Percentiles rank a stretch among this genome's conserved stretches.
Evolutionary conservation across 1,140 invertebrate genomes (phyloP).

Genomic region (Hesperophylax magnus): DNA sequence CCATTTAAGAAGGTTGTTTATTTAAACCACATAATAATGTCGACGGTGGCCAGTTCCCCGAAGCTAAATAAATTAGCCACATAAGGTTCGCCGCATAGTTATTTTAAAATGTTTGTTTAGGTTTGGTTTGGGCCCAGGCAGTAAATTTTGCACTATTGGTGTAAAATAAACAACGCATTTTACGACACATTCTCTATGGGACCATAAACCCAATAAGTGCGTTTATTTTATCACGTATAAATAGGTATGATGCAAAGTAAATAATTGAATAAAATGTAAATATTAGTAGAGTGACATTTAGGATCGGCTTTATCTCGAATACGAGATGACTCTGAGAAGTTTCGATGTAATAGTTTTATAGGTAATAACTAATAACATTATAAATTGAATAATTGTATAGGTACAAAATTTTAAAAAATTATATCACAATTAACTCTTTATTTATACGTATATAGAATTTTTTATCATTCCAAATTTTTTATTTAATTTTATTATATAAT

Average conservation of each 20-base stretch:
- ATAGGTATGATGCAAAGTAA: not conserved
- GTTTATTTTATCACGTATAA: not conserved
- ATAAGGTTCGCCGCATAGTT: no score
- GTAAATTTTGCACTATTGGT: constrained; percentile 2
- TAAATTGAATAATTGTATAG: no score
- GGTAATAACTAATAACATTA: no score
- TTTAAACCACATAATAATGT: no score
- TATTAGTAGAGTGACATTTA: not conserved
- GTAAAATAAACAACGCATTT: constrained; percentile 6
- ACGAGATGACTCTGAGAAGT: not conserved
- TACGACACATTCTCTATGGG: not conserved
- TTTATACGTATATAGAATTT: no score
- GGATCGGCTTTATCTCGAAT: not conserved
- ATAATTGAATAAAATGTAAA: not conserved
- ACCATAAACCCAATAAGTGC: not conserved
- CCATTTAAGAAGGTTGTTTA: no score
- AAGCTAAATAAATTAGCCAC: not conserved
- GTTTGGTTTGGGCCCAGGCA: not conserved
- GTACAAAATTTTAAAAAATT: no score
- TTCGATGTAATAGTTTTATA: not conserved
- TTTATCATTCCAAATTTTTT: no score
- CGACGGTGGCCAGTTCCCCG: no score
- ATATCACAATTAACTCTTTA: no score
- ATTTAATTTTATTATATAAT: no score
- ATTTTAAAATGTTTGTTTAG: constrained; percentile 8